These are phyloP conservation scores for Polia nebulosa DNA, from an alignment of 2,888 invertebrate species.

Conservation along the genomic window DNA sequence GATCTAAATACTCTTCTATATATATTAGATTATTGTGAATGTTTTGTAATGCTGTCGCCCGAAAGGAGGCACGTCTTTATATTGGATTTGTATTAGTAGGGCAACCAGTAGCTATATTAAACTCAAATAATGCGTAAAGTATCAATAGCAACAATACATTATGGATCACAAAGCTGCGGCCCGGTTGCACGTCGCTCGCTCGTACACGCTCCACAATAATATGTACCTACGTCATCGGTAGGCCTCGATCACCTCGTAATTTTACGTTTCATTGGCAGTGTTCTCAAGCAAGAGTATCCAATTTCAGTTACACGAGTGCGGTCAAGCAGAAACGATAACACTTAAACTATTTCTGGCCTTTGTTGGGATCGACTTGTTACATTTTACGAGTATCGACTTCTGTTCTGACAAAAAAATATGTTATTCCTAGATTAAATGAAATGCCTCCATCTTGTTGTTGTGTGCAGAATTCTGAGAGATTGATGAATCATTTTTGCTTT, in stretches of 20 bases:
- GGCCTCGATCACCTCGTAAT: constrained; percentile 83
- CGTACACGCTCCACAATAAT: constrained; percentile 62
- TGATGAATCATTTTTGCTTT: constrained; percentile 70
- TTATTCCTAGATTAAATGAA: constrained; percentile 67
- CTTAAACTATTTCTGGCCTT: constrained; percentile 81
- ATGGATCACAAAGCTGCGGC: constrained; percentile 73
- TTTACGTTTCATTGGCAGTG: constrained; percentile 87
- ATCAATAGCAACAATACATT: constrained; percentile 81
- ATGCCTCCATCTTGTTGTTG: constrained; percentile 51
- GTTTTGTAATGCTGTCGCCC: constrained; percentile 51
- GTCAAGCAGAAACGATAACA: constrained; percentile 84
- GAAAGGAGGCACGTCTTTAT: constrained; percentile 49
- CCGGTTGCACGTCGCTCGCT: constrained; percentile 66
- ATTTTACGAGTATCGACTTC: constrained; percentile 70
- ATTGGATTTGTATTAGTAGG: constrained; percentile 58
- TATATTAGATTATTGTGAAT: constrained; percentile 50
- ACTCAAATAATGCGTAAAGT: constrained; percentile 78
- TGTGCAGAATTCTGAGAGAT: constrained; percentile 53
- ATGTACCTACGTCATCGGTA: constrained; percentile 73
- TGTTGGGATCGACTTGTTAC: constrained; percentile 73
- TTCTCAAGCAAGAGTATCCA: constrained; percentile 86
- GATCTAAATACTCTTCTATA: constrained; percentile 39
- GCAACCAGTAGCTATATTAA: constrained; percentile 75
- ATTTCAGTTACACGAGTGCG: constrained; percentile 85
- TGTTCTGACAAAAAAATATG: constrained; percentile 64